Percentiles rank a stretch among this genome's conserved stretches.
Evolutionary conservation across 2,797 vertebrate genomes (phyloP).

Genomic region (Coregonus suidteri): DNA sequence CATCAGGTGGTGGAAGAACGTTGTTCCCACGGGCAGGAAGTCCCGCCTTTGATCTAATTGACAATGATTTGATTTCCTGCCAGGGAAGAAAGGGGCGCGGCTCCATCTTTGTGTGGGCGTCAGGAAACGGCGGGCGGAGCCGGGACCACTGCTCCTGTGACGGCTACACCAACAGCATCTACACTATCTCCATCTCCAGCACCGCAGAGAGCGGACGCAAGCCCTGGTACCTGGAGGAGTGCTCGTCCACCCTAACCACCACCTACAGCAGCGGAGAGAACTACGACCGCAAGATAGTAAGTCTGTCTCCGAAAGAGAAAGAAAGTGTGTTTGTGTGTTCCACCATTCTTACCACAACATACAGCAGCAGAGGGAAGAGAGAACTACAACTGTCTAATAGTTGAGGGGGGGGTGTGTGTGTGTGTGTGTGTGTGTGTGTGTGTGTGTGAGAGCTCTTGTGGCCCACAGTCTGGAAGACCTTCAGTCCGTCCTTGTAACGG

Average conservation of each 20-base stretch:
- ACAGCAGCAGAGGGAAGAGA: too few relatives aligned
- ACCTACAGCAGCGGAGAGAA: conserved; percentile 98
- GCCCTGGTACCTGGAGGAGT: conserved; percentile 98
- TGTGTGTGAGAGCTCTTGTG: neutral
- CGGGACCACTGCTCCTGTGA: conserved; percentile 98
- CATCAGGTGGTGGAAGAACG: neutral
- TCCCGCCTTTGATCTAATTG: conserved; percentile 43
- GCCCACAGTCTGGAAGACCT: too few relatives aligned
- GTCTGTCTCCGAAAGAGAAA: conserved; percentile 40
- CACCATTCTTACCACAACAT: neutral
- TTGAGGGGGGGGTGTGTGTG: neutral
- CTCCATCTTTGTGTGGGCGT: conserved; percentile 98
- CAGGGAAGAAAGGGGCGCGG: conserved; percentile 94
- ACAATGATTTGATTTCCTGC: conserved; percentile 51
- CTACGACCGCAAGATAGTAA: conserved; percentile 96
- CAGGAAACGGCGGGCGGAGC: conserved; percentile 95
- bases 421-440: neutral
- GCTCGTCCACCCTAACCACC: conserved; percentile 93
- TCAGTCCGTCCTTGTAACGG: too few relatives aligned
- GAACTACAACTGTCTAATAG: too few relatives aligned
- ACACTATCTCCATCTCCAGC: conserved; percentile 98
- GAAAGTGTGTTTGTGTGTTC: conserved; percentile 12
- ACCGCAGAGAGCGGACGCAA: conserved; percentile 97
- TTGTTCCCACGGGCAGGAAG: conserved; percentile 29
- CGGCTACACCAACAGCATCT: conserved; percentile 98